These are phyloP conservation scores for Stomatorhinus ivindoensis DNA, from an alignment of 2,113 vertebrate species.

Conservation along the genomic window DNA sequence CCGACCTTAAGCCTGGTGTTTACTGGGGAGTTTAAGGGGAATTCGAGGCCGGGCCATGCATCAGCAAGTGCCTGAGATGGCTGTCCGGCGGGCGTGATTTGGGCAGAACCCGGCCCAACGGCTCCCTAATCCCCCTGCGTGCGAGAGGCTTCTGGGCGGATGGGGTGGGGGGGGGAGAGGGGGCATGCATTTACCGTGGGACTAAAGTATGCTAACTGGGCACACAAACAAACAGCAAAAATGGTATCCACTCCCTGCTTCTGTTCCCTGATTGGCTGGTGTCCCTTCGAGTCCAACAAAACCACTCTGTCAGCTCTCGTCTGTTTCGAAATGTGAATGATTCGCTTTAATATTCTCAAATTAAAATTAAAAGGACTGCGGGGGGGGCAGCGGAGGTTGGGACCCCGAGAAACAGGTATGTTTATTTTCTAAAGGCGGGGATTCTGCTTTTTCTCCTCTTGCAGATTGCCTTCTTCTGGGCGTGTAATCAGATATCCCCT, in stretches of 20 bases:
- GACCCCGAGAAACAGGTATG: slow-evolving; percentile 42
- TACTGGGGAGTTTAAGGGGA: slow-evolving; percentile 70
- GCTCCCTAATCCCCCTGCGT: slow-evolving; percentile 62
- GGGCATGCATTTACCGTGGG: slow-evolving; percentile 32
- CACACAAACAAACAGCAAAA: slow-evolving; percentile 29
- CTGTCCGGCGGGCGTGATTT: slow-evolving; percentile 59
- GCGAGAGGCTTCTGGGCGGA: slow-evolving; percentile 32
- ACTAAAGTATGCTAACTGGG: slow-evolving; percentile 33
- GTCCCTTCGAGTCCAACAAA: background rate
- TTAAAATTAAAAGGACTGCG: slow-evolving; percentile 23
- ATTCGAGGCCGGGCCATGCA: slow-evolving; percentile 72
- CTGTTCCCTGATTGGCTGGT: background rate
- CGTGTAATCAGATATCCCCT: slow-evolving; percentile 91
- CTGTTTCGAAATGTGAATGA: slow-evolving; percentile 38
- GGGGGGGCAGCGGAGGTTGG: slow-evolving; percentile 18
- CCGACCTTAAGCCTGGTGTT: slow-evolving; percentile 75
- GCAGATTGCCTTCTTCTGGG: slow-evolving; percentile 64
- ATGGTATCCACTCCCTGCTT: background rate
- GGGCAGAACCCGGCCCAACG: slow-evolving; percentile 65
- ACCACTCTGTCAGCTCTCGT: background rate
- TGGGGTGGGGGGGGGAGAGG: background rate
- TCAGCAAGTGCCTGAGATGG: slow-evolving; percentile 69
- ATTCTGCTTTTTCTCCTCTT: slow-evolving; percentile 43
- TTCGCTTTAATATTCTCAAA: slow-evolving; percentile 26
- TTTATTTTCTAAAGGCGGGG: slow-evolving; percentile 44